phyloP scores from a whole-genome alignment of 2,797 vertebrate genomes.

The Sebastes matsubarae region DNA sequence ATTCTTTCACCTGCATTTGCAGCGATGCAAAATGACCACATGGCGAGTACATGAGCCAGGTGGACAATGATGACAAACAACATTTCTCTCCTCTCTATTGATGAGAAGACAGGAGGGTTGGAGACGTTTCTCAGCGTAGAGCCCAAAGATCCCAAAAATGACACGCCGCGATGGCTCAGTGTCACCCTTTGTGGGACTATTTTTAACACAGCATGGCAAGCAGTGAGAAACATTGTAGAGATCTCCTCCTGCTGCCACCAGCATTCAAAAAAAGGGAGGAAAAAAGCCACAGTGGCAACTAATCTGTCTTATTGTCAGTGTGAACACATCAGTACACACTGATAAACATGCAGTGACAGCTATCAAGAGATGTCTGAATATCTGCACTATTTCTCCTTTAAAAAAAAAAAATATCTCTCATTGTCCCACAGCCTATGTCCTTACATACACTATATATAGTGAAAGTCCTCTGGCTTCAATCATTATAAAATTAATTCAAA shows the following conservation, averaged over 20 bases:
- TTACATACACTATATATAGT: background rate
- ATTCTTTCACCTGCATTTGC: background rate
- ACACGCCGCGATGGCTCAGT: conserved; percentile 53
- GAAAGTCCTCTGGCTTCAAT: background rate
- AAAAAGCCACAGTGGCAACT: conserved; percentile 18
- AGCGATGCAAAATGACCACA: background rate
- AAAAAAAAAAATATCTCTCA: background rate
- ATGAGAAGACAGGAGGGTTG: conserved; percentile 13
- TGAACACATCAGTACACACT: conserved; percentile 40
- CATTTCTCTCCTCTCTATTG: background rate
- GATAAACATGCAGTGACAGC: conserved; percentile 52
- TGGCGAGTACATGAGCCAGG: background rate
- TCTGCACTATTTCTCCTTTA: background rate
- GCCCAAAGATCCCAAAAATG: conserved; percentile 38
- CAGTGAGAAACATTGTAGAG: conserved; percentile 23
- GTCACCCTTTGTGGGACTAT: conserved; percentile 54
- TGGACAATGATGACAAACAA: conserved; percentile 16
- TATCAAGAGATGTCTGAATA: conserved; percentile 38
- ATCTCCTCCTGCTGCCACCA: conserved; percentile 33
- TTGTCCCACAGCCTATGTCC: background rate
- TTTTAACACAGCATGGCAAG: conserved; percentile 46
- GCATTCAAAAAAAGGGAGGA: conserved; percentile 1
- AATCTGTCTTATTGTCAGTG: conserved; percentile 55
- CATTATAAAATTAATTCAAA: conserved; percentile 5
- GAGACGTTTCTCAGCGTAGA: conserved; percentile 25